Evolutionary conservation across 2,113 vertebrate species (phyloP).

Genomic region (Oriolus oriolus): DNA sequence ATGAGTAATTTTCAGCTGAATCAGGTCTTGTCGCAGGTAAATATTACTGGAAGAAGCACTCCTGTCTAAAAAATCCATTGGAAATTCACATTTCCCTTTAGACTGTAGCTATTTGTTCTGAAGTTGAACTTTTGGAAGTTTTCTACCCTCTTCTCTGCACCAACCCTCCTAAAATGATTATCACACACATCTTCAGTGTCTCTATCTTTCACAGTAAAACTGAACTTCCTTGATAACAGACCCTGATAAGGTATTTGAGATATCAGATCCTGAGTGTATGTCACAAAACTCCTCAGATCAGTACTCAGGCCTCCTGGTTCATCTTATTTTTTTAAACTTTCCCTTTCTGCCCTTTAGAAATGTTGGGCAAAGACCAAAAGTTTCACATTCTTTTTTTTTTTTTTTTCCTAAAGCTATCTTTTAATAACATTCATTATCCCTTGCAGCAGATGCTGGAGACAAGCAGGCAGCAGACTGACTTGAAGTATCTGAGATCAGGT

Average conservation of each 20-base stretch:
- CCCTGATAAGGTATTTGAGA: neutral
- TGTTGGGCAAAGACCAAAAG: neutral
- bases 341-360: neutral
- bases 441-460: neutral
- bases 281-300: neutral
- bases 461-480: neutral
- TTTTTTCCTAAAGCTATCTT: neutral
- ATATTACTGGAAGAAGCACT: neutral
- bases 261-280: neutral
- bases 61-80: neutral
- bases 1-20: neutral
- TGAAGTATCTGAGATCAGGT: neutral
- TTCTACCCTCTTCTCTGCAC: neutral
- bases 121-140: neutral
- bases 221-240: neutral
- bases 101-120: neutral
- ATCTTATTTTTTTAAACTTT: neutral
- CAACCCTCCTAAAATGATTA: neutral
- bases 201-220: neutral
- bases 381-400: neutral
- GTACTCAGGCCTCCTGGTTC: neutral
- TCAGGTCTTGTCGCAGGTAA: neutral
- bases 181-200: neutral
- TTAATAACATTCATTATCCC: neutral
- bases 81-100: neutral